A percentile compares a stretch with the other conserved stretches of the same genome.
These are phyloP conservation scores for Noctua janthe DNA, from an alignment of 2,888 invertebrate species.

Conservation along the genomic window DNA sequence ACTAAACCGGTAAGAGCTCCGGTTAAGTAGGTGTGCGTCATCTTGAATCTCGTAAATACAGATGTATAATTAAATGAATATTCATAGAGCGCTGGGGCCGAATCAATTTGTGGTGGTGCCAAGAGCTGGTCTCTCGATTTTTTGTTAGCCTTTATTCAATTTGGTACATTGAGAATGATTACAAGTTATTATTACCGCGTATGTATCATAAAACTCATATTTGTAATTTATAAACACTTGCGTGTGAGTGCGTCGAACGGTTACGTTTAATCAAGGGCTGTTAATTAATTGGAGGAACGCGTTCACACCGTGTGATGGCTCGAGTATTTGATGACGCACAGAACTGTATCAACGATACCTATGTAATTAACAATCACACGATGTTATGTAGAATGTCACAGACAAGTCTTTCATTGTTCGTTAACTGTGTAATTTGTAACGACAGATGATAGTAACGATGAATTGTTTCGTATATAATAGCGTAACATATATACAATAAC, in stretches of 20 bases:
- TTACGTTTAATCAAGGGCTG: slow-evolving; percentile 81
- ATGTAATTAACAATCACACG: slow-evolving; percentile 60
- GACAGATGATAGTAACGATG: slow-evolving; percentile 9
- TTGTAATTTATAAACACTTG: slow-evolving; percentile 83
- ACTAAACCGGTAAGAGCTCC: slow-evolving; percentile 74
- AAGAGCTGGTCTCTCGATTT: slow-evolving; percentile 83
- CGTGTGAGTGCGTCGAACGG: slow-evolving; percentile 77
- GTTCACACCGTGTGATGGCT: slow-evolving; percentile 69
- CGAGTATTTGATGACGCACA: slow-evolving; percentile 71
- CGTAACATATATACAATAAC: background rate
- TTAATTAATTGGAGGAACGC: slow-evolving; percentile 77
- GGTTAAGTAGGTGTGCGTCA: slow-evolving; percentile 81
- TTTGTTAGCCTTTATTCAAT: slow-evolving; percentile 83
- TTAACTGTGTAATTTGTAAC: slow-evolving; percentile 34
- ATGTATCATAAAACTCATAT: slow-evolving; percentile 74
- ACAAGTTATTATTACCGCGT: slow-evolving; percentile 80
- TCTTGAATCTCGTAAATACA: slow-evolving; percentile 76
- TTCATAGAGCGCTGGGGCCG: slow-evolving; percentile 82
- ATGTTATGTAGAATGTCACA: slow-evolving; percentile 36
- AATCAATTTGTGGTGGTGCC: slow-evolving; percentile 82
- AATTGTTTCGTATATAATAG: slow-evolving; percentile 8
- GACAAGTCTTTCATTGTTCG: slow-evolving; percentile 33
- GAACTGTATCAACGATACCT: slow-evolving; percentile 61
- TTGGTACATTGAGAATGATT: slow-evolving; percentile 80
- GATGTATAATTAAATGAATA: slow-evolving; percentile 84